Base-by-base conservation (phyloP, 2,113 vertebrate genomes). In the Upupa epops region DNA sequence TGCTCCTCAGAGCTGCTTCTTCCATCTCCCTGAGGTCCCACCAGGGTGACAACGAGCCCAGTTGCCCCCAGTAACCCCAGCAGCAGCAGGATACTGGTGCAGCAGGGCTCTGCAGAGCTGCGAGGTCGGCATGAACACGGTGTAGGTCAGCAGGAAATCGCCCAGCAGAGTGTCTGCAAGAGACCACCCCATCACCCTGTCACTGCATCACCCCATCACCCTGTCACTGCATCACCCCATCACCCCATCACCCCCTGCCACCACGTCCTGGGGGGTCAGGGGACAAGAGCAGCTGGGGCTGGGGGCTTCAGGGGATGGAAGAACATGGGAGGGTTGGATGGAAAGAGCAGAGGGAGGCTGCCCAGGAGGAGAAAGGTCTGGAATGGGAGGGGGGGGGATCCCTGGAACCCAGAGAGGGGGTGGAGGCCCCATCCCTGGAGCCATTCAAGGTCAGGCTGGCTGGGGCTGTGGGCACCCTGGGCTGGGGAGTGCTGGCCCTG, bases 101-200 rank as follows among this genome's bases (percentile, higher is more conserved):
- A 98, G 98, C 54, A 99, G 96, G 15, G 98, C 98, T 4, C 97
- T 76, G 75, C 98, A 99, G 93, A 99, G 98, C 95, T 98, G 98
- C 8, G 97, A 86, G 49, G 97, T 98, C 5, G 98, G 98, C 98
- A 99, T 99, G 98, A 99, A 99, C 75, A 99, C 96, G 22, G 97
- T 98, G 96, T 99, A 98, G 2, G 98, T 99, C 90, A 99, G 97
- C 61, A 99, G 98, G 87, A 99, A 99, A 95, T 99, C 98, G 6
- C 97, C 98, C 88, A 98, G 97, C 73, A 98, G 98, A 1, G 98
- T 97, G 86, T 98, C 99, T 99, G 98, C 3, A 60, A 92, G 91
- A 37, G 42, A 51, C 1, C 34, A 3, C 22, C 31, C 21, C 64
- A 66, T 29, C 29, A 46, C n/a, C n/a, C n/a, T n/a, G n/a, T n/a